phyloP scores from a whole-genome alignment of 2,113 vertebrate species.

The Oreochromis niloticus region DNA sequence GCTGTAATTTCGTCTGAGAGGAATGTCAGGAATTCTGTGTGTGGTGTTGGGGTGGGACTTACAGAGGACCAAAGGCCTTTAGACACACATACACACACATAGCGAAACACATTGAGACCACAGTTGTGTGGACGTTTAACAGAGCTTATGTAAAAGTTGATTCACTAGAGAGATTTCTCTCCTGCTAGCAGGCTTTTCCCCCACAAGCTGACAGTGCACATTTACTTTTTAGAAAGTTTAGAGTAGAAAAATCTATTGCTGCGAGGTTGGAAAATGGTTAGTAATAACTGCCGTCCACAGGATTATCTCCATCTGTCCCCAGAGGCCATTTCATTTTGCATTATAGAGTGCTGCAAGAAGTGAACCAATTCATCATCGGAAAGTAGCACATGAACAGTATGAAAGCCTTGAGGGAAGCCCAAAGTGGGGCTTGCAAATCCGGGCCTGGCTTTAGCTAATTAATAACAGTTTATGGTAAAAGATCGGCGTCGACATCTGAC shows the following conservation, averaged over 20 bases:
- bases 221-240: neutral
- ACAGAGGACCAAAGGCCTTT: conserved; percentile 37
- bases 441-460: neutral
- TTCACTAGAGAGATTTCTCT: neutral
- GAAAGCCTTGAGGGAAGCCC: neutral
- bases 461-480: neutral
- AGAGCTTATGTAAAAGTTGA: neutral
- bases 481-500: neutral
- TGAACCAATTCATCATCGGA: neutral
- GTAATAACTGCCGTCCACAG: neutral
- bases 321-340: neutral
- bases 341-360: neutral
- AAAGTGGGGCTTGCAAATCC: neutral
- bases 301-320: neutral
- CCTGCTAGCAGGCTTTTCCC: neutral
- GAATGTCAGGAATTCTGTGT: conserved; percentile 62
- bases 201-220: neutral
- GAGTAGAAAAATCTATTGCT: neutral
- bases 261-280: neutral
- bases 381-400: neutral
- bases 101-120: neutral
- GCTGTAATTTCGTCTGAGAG: conserved; percentile 47
- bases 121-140: neutral
- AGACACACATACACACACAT: conserved; percentile 14
- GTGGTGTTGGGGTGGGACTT: conserved; percentile 52